Evolutionary conservation across 2,113 vertebrate species (phyloP), one percentile per base, ranked within the genome.

Genomic region (Origma solitaria): DNA sequence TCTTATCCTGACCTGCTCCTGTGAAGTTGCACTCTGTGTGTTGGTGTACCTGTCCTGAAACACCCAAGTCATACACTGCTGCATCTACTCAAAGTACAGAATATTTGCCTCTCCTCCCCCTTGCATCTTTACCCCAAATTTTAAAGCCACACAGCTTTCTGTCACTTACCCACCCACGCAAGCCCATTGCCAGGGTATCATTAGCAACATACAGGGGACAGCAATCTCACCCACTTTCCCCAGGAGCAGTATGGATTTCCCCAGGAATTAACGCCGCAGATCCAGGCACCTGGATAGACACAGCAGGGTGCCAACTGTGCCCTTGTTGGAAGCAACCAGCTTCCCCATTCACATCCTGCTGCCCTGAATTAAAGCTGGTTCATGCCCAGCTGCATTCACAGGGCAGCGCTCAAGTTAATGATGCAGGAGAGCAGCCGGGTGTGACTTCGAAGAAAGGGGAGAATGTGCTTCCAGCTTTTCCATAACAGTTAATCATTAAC

Each of bases 401-500:
- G 53, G 35, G 75, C 91, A 45, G 58, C 6, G 1, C 86, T 28
- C 15, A 12, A 61, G 66, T 69, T 78, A 85, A 87, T 35, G 90
- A 6, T 58, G 86, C 79, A 28, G 80, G 70, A 93, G 73, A 82
- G 88, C 78, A 37, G 50, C 3, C 21, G 5, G 64, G 68, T 64
- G 60, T 86, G 88, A 85, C 88, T 73, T 21, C 1, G 27, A 72
- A 77, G 82, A 61, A 82, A 76, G 50, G 42, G 57, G 56, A 89
- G 83, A 86, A 60, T 42, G 54, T 38, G 69, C 78, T 84, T 71
- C 91, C 45, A 87, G 75, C 86, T 81, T n/a, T 86, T 86, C 90
- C 83, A 77, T 53, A 69, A 28, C 9, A 60, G 91, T 92, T 96
- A 97, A 96, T 88, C 73, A 94, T 97, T 95, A 95, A 88, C 82